phyloP scores from a whole-genome alignment of 1,140 invertebrate species.

The Drosophila equinoxialis region DNA sequence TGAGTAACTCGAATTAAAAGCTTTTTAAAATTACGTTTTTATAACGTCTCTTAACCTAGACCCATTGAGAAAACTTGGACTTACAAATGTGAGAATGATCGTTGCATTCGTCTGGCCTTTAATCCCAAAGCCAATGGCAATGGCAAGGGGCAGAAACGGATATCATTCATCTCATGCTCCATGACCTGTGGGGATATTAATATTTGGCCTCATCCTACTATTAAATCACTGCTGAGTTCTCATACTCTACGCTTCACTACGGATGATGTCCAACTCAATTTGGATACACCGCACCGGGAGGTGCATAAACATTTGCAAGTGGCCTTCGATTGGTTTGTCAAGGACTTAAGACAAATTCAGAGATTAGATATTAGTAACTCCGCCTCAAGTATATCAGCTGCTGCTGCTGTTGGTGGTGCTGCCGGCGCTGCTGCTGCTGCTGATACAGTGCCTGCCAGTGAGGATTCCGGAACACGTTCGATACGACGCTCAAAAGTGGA shows the following conservation, averaged over 20 bases:
- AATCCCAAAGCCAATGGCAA: neutral
- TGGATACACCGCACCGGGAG: constrained; percentile 70
- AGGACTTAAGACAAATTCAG: constrained; percentile 73
- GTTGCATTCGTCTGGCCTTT: constrained; percentile 69
- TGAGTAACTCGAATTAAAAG: constrained; percentile 38
- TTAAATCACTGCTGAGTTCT: constrained; percentile 65
- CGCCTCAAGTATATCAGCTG: constrained; percentile 4
- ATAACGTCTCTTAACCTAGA: constrained; percentile 29
- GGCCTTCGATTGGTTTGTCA: constrained; percentile 73
- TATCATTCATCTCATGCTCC: constrained; percentile 80
- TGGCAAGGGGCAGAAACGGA: constrained; percentile 59
- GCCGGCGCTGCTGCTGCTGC: constrained; percentile 13
- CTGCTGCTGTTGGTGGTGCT: constrained; percentile 7
- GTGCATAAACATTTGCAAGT: constrained; percentile 65
- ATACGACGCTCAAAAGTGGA: constrained; percentile 20
- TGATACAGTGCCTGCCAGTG: constrained; percentile 18
- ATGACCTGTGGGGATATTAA: constrained; percentile 82
- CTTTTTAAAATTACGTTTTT: too few species aligned
- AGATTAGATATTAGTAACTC: constrained; percentile 48
- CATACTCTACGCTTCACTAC: constrained; percentile 73
- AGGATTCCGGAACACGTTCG: constrained; percentile 34
- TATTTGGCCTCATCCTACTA: constrained; percentile 82
- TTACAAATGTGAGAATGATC: constrained; percentile 78
- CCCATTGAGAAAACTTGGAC: constrained; percentile 81
- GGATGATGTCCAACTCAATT: constrained; percentile 63